A percentile compares a stretch with the other conserved stretches of the same genome.
phyloP scores from a whole-genome alignment of 1,140 invertebrate genomes.

The Lanistes nyassanus region DNA sequence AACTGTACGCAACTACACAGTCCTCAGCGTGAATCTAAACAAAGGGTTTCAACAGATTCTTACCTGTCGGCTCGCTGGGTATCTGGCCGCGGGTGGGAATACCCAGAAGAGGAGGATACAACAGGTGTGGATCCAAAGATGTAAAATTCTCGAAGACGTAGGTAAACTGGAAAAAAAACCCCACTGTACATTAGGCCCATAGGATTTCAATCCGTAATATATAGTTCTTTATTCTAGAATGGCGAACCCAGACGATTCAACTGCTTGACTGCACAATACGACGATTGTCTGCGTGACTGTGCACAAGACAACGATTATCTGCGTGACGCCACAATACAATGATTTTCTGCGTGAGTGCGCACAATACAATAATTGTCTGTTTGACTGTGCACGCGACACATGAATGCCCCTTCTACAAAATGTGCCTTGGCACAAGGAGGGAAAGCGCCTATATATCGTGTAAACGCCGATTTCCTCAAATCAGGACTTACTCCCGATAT shows the following conservation, averaged over 20 bases:
- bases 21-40: background rate
- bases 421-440: too few relatives aligned
- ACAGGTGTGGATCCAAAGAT: slow-evolving; percentile 53
- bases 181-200: background rate
- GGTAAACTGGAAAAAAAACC: slow-evolving; percentile 51
- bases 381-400: too few relatives aligned
- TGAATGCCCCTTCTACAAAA: too few relatives aligned
- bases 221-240: background rate
- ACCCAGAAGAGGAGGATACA: slow-evolving; percentile 64
- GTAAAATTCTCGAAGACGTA: slow-evolving; percentile 62
- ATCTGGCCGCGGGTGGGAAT: slow-evolving; percentile 60
- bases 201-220: background rate
- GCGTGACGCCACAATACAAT: background rate
- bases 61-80: slow-evolving; percentile 57
- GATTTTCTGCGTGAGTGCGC: background rate
- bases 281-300: background rate
- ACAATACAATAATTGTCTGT: too few relatives aligned
- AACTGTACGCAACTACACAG: too few relatives aligned
- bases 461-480: too few relatives aligned
- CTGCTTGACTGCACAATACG: background rate
- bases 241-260: background rate
- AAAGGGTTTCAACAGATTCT: slow-evolving; percentile 19
- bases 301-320: background rate
- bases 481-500: too few relatives aligned
- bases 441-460: too few relatives aligned